phyloP scores from a whole-genome alignment of 1,140 invertebrate genomes.

The Scylla paramamosain region DNA sequence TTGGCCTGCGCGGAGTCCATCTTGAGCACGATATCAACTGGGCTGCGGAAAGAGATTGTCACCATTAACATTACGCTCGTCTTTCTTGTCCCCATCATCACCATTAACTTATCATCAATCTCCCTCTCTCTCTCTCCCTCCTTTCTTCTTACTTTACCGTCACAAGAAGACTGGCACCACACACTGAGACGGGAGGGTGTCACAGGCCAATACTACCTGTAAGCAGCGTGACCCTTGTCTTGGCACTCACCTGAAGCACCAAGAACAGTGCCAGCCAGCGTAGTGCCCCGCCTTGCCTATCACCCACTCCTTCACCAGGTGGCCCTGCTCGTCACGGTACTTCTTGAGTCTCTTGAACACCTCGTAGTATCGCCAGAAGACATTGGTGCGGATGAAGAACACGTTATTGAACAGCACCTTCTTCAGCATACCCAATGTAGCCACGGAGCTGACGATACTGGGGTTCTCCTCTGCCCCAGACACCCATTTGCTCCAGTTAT shows the following conservation, averaged over 20 bases:
- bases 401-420: slow-evolving; percentile 71
- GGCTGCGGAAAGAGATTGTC: slow-evolving; percentile 17
- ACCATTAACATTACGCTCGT: not conserved
- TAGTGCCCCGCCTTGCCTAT: slow-evolving; percentile 75
- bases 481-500: slow-evolving; percentile 43
- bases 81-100: not conserved
- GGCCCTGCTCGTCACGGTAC: slow-evolving; percentile 58
- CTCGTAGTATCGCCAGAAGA: slow-evolving; percentile 67
- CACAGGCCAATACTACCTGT: too few relatives aligned
- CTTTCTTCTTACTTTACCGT: not conserved
- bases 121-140: not conserved
- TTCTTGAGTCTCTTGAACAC: slow-evolving; percentile 43
- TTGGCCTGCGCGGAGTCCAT: slow-evolving; percentile 76
- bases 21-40: slow-evolving; percentile 72
- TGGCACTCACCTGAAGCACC: slow-evolving; percentile 74
- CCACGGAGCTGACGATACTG: slow-evolving; percentile 57
- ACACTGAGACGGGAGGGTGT: too few relatives aligned
- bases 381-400: slow-evolving; percentile 74
- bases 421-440: slow-evolving; percentile 73
- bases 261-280: slow-evolving; percentile 77
- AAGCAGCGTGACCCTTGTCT: too few relatives aligned
- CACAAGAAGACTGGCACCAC: too few relatives aligned
- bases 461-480: slow-evolving; percentile 45
- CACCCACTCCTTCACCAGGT: slow-evolving; percentile 69
- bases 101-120: too few relatives aligned